phyloP scores from a whole-genome alignment of 2,113 vertebrate species.

The Hippocampus guttulatus region DNA sequence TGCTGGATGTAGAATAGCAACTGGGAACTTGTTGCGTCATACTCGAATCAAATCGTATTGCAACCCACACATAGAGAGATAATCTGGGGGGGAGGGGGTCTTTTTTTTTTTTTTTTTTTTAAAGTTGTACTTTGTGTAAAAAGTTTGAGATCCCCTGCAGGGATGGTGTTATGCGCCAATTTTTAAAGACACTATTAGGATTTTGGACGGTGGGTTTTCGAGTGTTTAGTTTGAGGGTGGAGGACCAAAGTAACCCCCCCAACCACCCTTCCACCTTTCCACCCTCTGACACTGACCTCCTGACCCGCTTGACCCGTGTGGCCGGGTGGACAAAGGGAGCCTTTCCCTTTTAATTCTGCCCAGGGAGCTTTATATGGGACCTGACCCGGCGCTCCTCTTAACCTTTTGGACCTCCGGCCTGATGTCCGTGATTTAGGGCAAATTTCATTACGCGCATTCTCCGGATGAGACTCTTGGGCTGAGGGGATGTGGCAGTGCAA shows the following conservation, averaged over 20 bases:
- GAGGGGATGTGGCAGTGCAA: constrained; percentile 61
- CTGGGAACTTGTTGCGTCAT: no score
- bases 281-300: constrained; percentile 70
- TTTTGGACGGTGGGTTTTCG: constrained; percentile 31
- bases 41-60: no score
- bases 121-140: neutral
- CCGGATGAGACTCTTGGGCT: constrained; percentile 62
- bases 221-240: constrained; percentile 50
- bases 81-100: no score
- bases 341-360: constrained; percentile 75
- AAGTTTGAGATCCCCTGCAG: neutral
- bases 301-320: constrained; percentile 72
- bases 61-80: no score
- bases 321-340: constrained; percentile 70
- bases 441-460: constrained; percentile 77
- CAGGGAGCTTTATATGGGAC: constrained; percentile 67
- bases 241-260: constrained; percentile 31
- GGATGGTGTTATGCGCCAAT: neutral
- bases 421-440: constrained; percentile 72
- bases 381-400: constrained; percentile 70
- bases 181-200: constrained; percentile 56
- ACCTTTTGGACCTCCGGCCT: constrained; percentile 72
- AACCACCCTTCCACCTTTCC: constrained; percentile 38
- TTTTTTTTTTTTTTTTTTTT: neutral
- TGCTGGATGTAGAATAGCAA: no score